These are phyloP conservation scores for Cynoglossus semilaevis DNA, from an alignment of 2,113 vertebrate species.

Conservation along the genomic window DNA sequence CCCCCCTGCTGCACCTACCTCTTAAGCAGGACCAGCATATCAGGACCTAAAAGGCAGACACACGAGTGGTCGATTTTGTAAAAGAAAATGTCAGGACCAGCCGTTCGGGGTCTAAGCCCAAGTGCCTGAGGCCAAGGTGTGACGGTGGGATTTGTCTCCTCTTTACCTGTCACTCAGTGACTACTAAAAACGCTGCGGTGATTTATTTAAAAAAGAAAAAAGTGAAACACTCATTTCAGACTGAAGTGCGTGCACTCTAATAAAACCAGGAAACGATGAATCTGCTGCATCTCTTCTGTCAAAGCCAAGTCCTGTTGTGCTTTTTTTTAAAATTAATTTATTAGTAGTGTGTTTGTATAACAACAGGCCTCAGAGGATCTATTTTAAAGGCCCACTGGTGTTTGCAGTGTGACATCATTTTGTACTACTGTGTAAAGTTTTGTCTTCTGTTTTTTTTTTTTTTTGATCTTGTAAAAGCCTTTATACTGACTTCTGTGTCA, in stretches of 20 bases:
- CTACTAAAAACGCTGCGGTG: conserved; percentile 41
- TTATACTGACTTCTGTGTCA: conserved; percentile 55
- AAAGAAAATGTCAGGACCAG: conserved; percentile 54
- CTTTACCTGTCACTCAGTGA: conserved; percentile 42
- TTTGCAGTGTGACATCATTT: conserved; percentile 58
- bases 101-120: conserved; percentile 66
- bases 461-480: conserved; percentile 47
- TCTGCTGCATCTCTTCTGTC: conserved; percentile 61
- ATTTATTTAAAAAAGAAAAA: conserved; percentile 48
- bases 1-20: conserved; percentile 68
- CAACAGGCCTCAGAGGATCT: conserved; percentile 58
- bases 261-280: conserved; percentile 50
- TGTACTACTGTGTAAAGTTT: conserved; percentile 72
- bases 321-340: conserved; percentile 59
- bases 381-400: conserved; percentile 63
- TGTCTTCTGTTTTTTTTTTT: conserved; percentile 31
- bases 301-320: conserved; percentile 54
- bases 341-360: conserved; percentile 60
- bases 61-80: conserved; percentile 32
- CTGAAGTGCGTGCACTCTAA: conserved; percentile 23
- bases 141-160: conserved; percentile 16
- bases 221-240: conserved; percentile 9
- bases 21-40: conserved; percentile 67
- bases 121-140: conserved; percentile 70
- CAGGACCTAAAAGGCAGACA: conserved; percentile 60